Base-by-base conservation (phyloP, 2,888 invertebrate genomes). In the Platycheirus albimanus region DNA sequence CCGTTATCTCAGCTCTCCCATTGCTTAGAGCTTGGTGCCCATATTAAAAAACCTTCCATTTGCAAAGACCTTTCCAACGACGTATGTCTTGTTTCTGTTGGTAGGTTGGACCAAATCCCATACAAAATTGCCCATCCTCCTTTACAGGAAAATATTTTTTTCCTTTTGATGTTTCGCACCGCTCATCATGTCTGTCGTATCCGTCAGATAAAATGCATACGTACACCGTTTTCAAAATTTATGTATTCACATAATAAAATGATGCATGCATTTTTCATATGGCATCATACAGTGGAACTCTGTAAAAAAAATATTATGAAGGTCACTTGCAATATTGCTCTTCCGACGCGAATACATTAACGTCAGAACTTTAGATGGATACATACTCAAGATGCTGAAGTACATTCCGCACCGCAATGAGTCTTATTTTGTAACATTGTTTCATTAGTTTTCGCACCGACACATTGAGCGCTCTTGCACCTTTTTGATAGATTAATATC, bases 331-430 rank as follows among this genome's bases (percentile, higher is more conserved):
- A 28, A 51, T 30, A 45, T 52, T 72, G 61, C 61, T 52, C 66
- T 61, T 52, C 61, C 45, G 71, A 66, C 64, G 64, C 28, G 56
- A 52, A 47, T 54, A 51, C 58, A 78, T 71, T 78, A 78, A 47
- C 71, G 58, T 78, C 71, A 72, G 28, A 28, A 8, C 7, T 20
- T 13, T 13, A 10, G n/a, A 41, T 13, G 13, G 6, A 41, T 13
- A 13, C 13, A 3, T 6, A 33, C 5, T 33, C 3, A 41, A 41
- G 13, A 41, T 41, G 38, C 1, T 41, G 3, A 13, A 41, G 38
- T 13, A 8, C 38, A 41, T 41, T 41, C 38, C n/a, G 38, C 13
- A 8, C n/a, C n/a, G n/a, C n/a, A n/a, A n/a, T n/a, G n/a, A n/a
- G n/a, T n/a, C 3, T 24, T 2, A 52, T 30, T 30, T 63, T 30